phyloP scores from a whole-genome alignment of 1,140 invertebrate genomes.

The Cepaea nemoralis region DNA sequence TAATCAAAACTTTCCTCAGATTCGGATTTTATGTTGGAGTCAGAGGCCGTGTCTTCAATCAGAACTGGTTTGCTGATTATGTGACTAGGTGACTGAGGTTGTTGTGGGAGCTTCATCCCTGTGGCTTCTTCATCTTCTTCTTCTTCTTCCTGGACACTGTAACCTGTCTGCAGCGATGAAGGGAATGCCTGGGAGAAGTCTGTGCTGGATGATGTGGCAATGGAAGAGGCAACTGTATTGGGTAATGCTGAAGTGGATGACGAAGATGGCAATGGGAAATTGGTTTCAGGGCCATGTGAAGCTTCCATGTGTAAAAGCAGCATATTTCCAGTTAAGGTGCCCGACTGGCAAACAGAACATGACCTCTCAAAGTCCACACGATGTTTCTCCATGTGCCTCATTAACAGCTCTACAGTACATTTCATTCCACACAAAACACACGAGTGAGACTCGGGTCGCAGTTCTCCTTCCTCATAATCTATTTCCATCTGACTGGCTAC shows the following conservation, averaged over 20 bases:
- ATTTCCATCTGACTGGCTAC: slow-evolving; percentile 21
- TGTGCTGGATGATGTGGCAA: neutral
- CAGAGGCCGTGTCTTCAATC: neutral
- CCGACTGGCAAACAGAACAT: slow-evolving; percentile 38
- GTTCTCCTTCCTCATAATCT: slow-evolving; percentile 38
- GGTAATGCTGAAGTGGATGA: neutral
- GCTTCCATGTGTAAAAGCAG: slow-evolving; percentile 38
- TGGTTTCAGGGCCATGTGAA: slow-evolving; percentile 41
- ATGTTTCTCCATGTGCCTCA: slow-evolving; percentile 41
- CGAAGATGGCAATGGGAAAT: slow-evolving; percentile 30
- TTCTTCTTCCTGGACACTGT: slow-evolving; percentile 4
- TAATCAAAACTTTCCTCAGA: slow-evolving; percentile 38
- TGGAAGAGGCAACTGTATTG: neutral
- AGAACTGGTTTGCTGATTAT: neutral
- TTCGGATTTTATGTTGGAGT: slow-evolving; percentile 24
- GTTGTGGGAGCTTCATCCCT: slow-evolving; percentile 36
- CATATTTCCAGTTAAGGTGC: slow-evolving; percentile 39
- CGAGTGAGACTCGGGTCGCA: slow-evolving; percentile 28
- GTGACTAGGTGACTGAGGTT: slow-evolving; percentile 31
- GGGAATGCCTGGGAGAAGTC: slow-evolving; percentile 32
- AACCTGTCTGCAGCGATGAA: slow-evolving; percentile 12
- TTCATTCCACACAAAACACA: slow-evolving; percentile 39
- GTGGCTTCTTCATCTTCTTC: neutral
- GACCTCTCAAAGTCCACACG: slow-evolving; percentile 37
- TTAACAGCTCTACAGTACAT: slow-evolving; percentile 25